Percentiles rank a stretch among this genome's conserved stretches.
These are phyloP conservation scores for Sciurus niger DNA, from an alignment of 2,113 vertebrate genomes.

Conservation along the genomic window DNA sequence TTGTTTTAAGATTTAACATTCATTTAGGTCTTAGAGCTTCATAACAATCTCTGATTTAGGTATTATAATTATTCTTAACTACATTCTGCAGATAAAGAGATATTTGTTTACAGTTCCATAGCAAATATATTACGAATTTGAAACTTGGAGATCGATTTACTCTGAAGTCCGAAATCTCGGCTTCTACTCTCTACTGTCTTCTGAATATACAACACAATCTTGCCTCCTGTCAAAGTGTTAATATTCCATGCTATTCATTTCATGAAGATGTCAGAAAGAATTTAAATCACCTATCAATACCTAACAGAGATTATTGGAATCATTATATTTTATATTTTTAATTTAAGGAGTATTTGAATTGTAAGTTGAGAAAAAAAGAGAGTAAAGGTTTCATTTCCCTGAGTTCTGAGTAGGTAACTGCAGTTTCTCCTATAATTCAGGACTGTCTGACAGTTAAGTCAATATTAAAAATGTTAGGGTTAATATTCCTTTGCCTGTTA, in stretches of 20 bases:
- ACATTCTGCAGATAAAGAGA: not conserved
- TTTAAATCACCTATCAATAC: constrained; percentile 56
- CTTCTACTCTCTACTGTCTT: not conserved
- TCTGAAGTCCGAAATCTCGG: not conserved
- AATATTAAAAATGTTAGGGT: constrained; percentile 68
- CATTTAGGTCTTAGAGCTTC: not conserved
- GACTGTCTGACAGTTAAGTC: constrained; percentile 64
- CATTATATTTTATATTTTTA: constrained; percentile 44
- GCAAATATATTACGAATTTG: not conserved
- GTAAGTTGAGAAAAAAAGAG: not conserved
- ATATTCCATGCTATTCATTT: not conserved
- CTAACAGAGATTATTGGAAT: not conserved
- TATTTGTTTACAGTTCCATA: constrained; percentile 9
- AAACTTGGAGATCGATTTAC: not conserved
- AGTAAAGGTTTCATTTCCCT: not conserved
- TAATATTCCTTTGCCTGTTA: constrained; percentile 54
- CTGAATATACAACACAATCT: not conserved
- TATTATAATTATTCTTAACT: not conserved
- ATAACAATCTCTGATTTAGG: not conserved
- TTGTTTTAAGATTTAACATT: constrained; percentile 37
- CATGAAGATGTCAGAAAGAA: constrained; percentile 23
- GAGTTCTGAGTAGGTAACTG: not conserved
- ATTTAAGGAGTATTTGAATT: constrained; percentile 56
- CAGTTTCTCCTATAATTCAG: constrained; percentile 37
- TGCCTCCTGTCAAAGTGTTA: not conserved